Percentiles rank a stretch among this genome's conserved stretches.
Conservation (phyloP, 2,797 vertebrate genomes). For the Sebastes matsubarae region DNA sequence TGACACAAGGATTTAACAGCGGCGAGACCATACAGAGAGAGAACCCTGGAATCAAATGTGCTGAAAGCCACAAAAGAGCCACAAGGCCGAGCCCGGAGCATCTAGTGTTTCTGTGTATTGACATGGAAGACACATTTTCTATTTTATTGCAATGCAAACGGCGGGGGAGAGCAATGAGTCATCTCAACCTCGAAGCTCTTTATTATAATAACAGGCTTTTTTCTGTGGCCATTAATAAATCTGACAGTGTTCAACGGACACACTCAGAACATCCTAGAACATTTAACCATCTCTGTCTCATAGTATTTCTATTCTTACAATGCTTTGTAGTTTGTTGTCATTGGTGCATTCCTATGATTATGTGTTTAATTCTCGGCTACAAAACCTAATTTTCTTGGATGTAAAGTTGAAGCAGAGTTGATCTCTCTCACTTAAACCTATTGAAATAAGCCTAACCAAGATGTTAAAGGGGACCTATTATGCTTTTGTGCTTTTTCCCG, state of each 20-base stretch:
- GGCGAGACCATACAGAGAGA: conserved; percentile 35
- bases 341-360: not conserved
- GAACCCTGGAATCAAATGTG: conserved; percentile 50
- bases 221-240: not conserved
- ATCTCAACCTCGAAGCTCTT: conserved; percentile 11
- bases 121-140: conserved; percentile 32
- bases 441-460: not conserved
- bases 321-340: not conserved
- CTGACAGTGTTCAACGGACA: not conserved
- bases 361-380: not conserved
- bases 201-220: not conserved
- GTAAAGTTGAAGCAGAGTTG: not conserved
- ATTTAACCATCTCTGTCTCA: not conserved
- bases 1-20: conserved; percentile 49
- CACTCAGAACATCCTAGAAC: not conserved
- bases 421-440: not conserved
- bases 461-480: not conserved
- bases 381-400: not conserved
- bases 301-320: not conserved
- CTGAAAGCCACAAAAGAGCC: conserved; percentile 55
- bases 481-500: too few species aligned
- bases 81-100: conserved; percentile 24
- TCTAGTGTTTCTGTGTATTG: conserved; percentile 24
- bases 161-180: conserved; percentile 37
- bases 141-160: conserved; percentile 10